phyloP scores from a whole-genome alignment of 2,888 invertebrate genomes.

The Calameuta idolon region DNA sequence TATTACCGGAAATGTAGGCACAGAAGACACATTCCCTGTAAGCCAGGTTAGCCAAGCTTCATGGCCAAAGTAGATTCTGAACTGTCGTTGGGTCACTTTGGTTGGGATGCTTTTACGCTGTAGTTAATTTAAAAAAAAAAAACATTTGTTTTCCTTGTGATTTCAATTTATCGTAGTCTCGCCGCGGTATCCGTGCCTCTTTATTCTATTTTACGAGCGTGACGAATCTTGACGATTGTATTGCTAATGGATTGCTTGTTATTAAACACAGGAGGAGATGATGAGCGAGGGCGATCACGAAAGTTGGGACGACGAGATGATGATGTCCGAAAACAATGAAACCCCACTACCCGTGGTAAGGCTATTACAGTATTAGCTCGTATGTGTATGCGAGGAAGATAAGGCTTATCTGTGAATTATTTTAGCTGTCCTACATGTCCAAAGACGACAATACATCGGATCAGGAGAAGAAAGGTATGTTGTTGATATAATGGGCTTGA shows the following conservation, averaged over 20 bases:
- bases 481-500: not conserved
- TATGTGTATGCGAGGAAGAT: not conserved
- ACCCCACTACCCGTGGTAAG: constrained; percentile 59
- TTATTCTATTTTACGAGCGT: not conserved
- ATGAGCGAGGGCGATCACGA: constrained; percentile 64
- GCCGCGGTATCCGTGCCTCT: not conserved
- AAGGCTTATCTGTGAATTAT: not conserved
- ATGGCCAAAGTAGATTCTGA: constrained; percentile 13
- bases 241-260: constrained; percentile 10
- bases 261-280: constrained; percentile 60
- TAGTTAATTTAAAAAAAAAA: constrained; percentile 2
- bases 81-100: constrained; percentile 15
- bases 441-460: constrained; percentile 60
- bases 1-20: constrained; percentile 65
- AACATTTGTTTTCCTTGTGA: too few relatives aligned
- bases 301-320: constrained; percentile 65
- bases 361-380: not conserved
- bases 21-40: constrained; percentile 33
- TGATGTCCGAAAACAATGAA: constrained; percentile 62
- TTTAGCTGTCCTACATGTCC: constrained; percentile 59
- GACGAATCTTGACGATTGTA: not conserved
- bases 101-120: constrained; percentile 28
- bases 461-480: constrained; percentile 60
- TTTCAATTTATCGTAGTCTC: not conserved
- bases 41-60: constrained; percentile 42